Conservation (phyloP, 2,797 vertebrate genomes). For the Myotis planiceps region DNA sequence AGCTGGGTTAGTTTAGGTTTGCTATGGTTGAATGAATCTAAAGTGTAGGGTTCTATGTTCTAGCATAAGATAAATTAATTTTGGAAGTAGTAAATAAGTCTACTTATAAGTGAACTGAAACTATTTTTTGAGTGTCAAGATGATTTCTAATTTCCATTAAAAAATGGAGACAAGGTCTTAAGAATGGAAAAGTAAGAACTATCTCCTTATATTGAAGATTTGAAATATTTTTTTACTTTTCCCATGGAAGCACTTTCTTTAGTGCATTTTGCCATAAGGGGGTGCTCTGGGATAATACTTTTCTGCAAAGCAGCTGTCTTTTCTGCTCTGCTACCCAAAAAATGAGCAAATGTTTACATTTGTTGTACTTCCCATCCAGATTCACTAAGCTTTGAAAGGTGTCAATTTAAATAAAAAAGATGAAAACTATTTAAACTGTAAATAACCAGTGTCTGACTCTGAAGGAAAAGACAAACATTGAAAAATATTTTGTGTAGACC, state of each 20-base stretch:
- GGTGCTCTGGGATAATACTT: constrained; percentile 51
- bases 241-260: neutral
- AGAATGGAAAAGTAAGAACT: neutral
- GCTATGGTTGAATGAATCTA: neutral
- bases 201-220: neutral
- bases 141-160: constrained; percentile 14
- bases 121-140: neutral
- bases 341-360: neutral
- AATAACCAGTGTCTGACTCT: neutral
- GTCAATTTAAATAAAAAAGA: constrained; percentile 9
- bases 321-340: neutral
- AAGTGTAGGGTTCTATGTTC: neutral
- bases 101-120: neutral
- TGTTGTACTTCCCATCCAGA: neutral
- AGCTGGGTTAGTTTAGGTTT: constrained; percentile 22
- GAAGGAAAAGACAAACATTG: neutral
- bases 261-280: constrained; percentile 52
- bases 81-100: neutral
- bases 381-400: constrained; percentile 1
- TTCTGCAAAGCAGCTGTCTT: neutral
- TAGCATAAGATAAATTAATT: neutral
- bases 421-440: neutral
- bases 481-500: neutral
- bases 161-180: neutral
- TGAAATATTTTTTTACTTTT: neutral